Evolutionary conservation across 2,888 invertebrate species (phyloP), one percentile per base, ranked within the genome.

Genomic region (Drosophila recens): DNA sequence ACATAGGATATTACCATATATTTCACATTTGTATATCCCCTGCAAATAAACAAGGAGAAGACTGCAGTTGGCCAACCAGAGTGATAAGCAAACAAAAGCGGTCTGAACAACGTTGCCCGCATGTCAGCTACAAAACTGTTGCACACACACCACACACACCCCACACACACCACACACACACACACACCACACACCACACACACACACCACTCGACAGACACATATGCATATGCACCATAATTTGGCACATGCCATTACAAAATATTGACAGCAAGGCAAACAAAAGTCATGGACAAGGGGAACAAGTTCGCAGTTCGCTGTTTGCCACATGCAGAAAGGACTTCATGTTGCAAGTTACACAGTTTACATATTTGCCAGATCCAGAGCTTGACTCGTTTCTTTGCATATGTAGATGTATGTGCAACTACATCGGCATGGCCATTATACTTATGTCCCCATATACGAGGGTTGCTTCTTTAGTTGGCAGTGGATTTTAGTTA

Each of bases 41-140:
- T 20, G 61, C 64, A 76, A 75, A 58, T 61, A 75, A 67, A 65
- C 76, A 75, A 65, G 30, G 53, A 52, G 52, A 45, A 20, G 48
- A 30, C 67, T 46, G 61, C 51, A 52, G 78, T 75, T 75, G 63
- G 59, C 51, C 66, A 66, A 63, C 48, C 63, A 63, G 36, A 67
- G 72, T 72, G 68, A 79, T 81, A 81, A 84, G 81, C 79, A 79
- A 82, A 80, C 80, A 80, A 81, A 76, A 66, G 73, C 59, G 72
- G 52, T 46, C 76, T 61, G 66, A 34, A 62, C 56, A 63, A 72
- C 62, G 40, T 48, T 58, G 9, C 76, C 77, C 77, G 76, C 65
- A 75, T 76, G 49, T 56, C 75, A 72, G 42, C 61, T 67, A 43
- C 64, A 70, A 77, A 52, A 52, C 64, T 77, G 67, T 77, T 70